These are phyloP conservation scores for Thumatha senex DNA, from an alignment of 2,888 invertebrate species.

Conservation along the genomic window DNA sequence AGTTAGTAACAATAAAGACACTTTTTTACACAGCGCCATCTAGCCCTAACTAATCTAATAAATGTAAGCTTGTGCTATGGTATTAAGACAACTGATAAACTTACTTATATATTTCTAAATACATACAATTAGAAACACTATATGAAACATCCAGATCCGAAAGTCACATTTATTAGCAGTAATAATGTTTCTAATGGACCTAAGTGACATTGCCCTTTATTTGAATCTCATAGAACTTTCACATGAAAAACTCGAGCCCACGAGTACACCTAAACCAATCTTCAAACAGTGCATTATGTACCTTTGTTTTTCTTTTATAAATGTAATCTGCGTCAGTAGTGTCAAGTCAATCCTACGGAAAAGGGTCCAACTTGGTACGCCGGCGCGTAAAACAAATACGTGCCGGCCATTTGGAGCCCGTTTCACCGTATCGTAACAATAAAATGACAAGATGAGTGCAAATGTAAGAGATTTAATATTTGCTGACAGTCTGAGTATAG, in stretches of 20 bases:
- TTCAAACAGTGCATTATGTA: slow-evolving; percentile 2
- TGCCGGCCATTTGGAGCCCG: not conserved
- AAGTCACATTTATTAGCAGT: too few relatives aligned
- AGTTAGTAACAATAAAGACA: too few relatives aligned
- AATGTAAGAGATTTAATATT: not conserved
- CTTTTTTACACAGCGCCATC: too few relatives aligned
- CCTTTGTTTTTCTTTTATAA: slow-evolving; percentile 20
- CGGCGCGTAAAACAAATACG: slow-evolving; percentile 38
- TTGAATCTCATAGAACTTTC: not conserved
- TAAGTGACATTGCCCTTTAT: too few relatives aligned
- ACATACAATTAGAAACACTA: too few relatives aligned
- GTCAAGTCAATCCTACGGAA: slow-evolving; percentile 10
- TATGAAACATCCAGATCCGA: too few relatives aligned
- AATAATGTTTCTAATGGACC: too few relatives aligned
- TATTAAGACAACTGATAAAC: too few relatives aligned
- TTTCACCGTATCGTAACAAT: slow-evolving; percentile 1
- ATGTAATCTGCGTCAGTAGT: slow-evolving; percentile 14
- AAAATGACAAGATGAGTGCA: not conserved
- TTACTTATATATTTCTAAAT: too few relatives aligned
- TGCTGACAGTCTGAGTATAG: too few relatives aligned
- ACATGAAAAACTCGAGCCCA: not conserved
- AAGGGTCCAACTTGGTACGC: slow-evolving; percentile 26
- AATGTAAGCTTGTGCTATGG: too few relatives aligned
- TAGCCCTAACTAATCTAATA: too few relatives aligned
- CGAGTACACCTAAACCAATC: not conserved